A percentile compares a stretch with the other conserved stretches of the same genome.
phyloP scores from a whole-genome alignment of 2,888 invertebrate species.

The Mongoloraphidia duomilia region DNA sequence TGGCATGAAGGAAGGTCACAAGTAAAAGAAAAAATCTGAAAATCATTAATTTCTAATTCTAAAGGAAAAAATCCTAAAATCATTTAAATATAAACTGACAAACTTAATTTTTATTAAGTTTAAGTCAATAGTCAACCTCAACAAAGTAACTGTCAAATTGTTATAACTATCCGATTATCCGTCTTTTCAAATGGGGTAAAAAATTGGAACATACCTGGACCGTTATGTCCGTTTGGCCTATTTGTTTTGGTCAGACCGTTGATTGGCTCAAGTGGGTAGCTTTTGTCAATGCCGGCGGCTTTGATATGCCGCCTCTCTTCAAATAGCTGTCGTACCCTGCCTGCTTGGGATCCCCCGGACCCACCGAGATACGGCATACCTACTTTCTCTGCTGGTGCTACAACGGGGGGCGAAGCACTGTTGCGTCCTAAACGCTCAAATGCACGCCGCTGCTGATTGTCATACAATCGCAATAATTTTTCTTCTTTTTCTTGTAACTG shows the following conservation, averaged over 20 bases:
- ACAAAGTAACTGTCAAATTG: no score
- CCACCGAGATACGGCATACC: slow-evolving; percentile 5
- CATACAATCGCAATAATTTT: slow-evolving; percentile 56
- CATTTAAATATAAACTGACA: no score
- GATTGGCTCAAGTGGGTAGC: slow-evolving; percentile 67
- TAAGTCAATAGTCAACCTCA: no score
- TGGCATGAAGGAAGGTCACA: no score
- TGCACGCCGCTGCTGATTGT: slow-evolving; percentile 50
- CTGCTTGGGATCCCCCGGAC: slow-evolving; percentile 13
- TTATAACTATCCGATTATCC: no score
- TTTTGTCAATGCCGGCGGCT: slow-evolving; percentile 62
- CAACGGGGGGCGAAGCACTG: slow-evolving; percentile 29
- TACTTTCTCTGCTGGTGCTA: slow-evolving; percentile 24
- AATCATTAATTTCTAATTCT: no score
- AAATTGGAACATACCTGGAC: no score
- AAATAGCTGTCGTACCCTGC: slow-evolving; percentile 68
- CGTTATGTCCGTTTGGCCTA: no score
- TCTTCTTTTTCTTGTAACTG: slow-evolving; percentile 69
- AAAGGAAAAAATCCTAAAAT: no score
- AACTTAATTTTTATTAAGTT: no score
- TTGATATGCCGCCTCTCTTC: slow-evolving; percentile 56
- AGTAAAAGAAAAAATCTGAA: no score
- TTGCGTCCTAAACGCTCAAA: slow-evolving; percentile 40
- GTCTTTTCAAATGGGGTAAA: no score
- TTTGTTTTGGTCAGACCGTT: slow-evolving; percentile 19